A percentile compares a stretch with the other conserved stretches of the same genome.
phyloP scores from a whole-genome alignment of 64 coral and sea anemone species.

The Montipora sp. region DNA sequence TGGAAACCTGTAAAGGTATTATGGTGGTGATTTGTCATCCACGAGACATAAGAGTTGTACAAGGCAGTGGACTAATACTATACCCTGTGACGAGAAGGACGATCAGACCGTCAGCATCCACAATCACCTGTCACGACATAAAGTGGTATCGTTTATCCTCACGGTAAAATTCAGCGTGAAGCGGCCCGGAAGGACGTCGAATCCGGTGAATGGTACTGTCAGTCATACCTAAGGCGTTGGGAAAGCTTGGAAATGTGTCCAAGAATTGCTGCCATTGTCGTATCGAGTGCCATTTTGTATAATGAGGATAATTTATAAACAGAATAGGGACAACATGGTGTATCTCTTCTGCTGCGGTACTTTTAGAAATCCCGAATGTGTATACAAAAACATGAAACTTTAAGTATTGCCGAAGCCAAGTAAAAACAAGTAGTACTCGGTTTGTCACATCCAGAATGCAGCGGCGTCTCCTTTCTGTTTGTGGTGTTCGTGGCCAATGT shows the following conservation, averaged over 20 bases:
- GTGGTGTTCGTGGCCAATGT: background rate
- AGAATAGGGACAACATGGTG: constrained; percentile 19
- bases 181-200: too few species aligned
- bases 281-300: background rate
- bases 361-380: constrained; percentile 37
- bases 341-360: constrained; percentile 41
- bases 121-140: constrained; percentile 23
- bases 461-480: constrained; percentile 5
- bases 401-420: background rate
- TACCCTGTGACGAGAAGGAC: background rate
- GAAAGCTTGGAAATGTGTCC: background rate
- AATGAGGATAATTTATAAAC: background rate
- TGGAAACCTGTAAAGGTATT: background rate
- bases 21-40: background rate
- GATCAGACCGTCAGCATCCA: background rate
- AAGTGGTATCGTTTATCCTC: constrained; percentile 41
- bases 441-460: constrained; percentile 18
- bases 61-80: background rate
- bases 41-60: background rate
- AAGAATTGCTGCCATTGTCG: background rate
- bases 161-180: constrained; percentile 15
- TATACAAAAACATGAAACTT: constrained; percentile 5
- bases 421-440: too few species aligned
- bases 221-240: background rate
- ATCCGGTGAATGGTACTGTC: too few species aligned